Evolutionary conservation across 2,113 vertebrate species (phyloP).

Genomic region (Passer montanus): DNA sequence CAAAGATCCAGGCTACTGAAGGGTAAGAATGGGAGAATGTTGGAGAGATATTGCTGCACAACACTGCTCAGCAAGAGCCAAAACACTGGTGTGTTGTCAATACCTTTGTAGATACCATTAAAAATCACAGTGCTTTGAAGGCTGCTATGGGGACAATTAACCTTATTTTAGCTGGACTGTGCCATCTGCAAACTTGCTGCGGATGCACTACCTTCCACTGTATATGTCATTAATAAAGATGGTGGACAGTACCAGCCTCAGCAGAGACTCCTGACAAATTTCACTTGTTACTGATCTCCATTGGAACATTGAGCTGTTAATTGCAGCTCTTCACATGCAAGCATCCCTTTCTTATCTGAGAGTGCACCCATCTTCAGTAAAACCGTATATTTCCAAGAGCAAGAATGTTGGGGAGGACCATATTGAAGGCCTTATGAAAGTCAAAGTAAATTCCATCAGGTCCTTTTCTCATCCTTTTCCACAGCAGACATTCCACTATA

Average conservation of each 20-base stretch:
- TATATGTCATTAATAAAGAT: not conserved
- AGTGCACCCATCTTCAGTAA: not conserved
- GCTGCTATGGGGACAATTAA: not conserved
- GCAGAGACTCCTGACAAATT: not conserved
- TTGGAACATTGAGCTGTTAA: not conserved
- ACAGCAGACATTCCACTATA: not conserved
- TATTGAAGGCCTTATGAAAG: not conserved
- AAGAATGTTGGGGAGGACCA: not conserved
- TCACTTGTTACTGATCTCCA: not conserved
- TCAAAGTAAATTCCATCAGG: not conserved
- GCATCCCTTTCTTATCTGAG: not conserved
- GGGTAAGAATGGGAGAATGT: not conserved
- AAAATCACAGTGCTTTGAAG: not conserved
- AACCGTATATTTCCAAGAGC: not conserved
- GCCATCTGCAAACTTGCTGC: not conserved
- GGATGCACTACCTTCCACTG: not conserved
- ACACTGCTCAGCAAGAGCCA: not conserved
- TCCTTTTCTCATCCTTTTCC: not conserved
- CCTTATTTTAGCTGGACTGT: not conserved
- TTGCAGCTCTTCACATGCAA: not conserved
- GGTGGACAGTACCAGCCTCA: accelerated
- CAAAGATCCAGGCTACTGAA: not conserved
- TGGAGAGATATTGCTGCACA: not conserved
- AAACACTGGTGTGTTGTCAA: not conserved
- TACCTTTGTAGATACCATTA: not conserved